Evolutionary conservation across 2,888 invertebrate species (phyloP).

Genomic region (Erannis defoliaria): DNA sequence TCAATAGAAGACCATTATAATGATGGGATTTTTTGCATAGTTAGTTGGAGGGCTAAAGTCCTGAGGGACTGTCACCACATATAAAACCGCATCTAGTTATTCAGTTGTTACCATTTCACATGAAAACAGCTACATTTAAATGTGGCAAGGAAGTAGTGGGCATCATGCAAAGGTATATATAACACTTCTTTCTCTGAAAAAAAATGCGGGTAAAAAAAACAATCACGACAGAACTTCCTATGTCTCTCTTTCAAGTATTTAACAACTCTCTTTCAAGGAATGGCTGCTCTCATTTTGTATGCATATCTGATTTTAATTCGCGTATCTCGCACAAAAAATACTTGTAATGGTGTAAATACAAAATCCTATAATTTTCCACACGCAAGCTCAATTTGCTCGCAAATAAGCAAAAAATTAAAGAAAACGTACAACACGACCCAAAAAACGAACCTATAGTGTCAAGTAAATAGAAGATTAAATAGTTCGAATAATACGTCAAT

Average conservation of each 20-base stretch:
- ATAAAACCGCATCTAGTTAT: no score
- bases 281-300: conserved; percentile 43
- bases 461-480: not conserved
- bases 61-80: no score
- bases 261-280: conserved; percentile 47
- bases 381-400: conserved; percentile 8
- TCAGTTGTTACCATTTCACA: no score
- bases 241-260: conserved; percentile 29
- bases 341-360: not conserved
- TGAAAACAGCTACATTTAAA: no score
- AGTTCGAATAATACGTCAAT: not conserved
- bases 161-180: no score
- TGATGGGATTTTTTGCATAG: no score
- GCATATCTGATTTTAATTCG: conserved; percentile 36
- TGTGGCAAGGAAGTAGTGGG: no score
- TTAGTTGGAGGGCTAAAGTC: no score
- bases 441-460: not conserved
- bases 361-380: conserved; percentile 2
- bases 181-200: no score
- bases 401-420: not conserved
- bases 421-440: not conserved
- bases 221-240: no score
- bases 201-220: no score
- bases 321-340: conserved; percentile 11
- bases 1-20: no score